Percentiles rank a stretch among this genome's conserved stretches.
Evolutionary conservation across 1,140 invertebrate species (phyloP).

Genomic region (Drosophila persimilis): DNA sequence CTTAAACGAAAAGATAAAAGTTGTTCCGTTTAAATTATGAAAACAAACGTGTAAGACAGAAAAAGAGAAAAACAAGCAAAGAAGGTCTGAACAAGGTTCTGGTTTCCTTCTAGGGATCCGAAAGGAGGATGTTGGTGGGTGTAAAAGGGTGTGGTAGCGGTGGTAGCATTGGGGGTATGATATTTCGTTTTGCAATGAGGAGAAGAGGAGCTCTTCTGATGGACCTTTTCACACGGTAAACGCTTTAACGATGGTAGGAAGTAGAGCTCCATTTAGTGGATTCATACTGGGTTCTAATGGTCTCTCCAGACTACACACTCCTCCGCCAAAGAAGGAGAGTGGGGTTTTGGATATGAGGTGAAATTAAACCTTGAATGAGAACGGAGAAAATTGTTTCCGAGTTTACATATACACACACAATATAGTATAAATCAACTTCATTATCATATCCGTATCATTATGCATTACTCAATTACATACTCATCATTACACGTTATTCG

Average conservation of each 20-base stretch:
- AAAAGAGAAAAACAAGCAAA: conserved; percentile 4
- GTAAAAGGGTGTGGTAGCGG: conserved; percentile 28
- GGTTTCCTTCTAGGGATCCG: no score
- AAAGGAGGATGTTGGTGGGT: conserved; percentile 13
- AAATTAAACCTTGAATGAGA: conserved; percentile 66
- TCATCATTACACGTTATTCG: conserved; percentile 25
- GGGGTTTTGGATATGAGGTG: conserved; percentile 18
- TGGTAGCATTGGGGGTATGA: conserved; percentile 21
- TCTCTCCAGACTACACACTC: conserved; percentile 6
- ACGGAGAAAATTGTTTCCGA: conserved; percentile 33
- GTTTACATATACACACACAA: conserved; percentile 72
- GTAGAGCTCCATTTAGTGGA: no score
- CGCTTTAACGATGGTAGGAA: no score
- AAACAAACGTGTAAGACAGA: conserved; percentile 37
- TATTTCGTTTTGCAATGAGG: no score
- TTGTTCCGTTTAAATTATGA: conserved; percentile 60
- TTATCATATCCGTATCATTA: conserved; percentile 81
- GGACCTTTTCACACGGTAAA: no score
- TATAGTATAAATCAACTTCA: conserved; percentile 74
- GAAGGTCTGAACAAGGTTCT: conserved; percentile 3
- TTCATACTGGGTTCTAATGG: no score
- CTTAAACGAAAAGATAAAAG: conserved; percentile 63
- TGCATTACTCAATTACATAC: conserved; percentile 52
- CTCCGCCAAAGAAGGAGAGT: not conserved
- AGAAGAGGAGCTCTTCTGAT: no score